Conservation (phyloP, 2,113 vertebrate species). For the Amphiprion ocellaris region DNA sequence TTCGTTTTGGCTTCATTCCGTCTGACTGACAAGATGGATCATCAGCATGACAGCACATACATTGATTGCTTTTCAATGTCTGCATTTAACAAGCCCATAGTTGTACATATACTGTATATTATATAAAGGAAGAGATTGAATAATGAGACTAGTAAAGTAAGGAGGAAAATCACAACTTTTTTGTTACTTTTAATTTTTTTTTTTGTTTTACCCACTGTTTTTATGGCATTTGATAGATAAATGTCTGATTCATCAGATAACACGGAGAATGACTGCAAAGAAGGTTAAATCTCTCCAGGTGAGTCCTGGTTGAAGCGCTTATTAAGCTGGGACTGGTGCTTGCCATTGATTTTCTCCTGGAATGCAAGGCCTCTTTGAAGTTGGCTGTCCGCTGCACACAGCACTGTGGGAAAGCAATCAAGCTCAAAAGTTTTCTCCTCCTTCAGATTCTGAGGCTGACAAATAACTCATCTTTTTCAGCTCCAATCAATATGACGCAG, state of each 20-base stretch:
- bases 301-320: constrained; percentile 41
- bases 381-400: constrained; percentile 40
- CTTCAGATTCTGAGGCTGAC: constrained; percentile 74
- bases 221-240: not conserved
- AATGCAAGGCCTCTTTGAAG: constrained; percentile 66
- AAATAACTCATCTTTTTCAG: constrained; percentile 78
- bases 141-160: too few relatives aligned
- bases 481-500: constrained; percentile 77
- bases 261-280: not conserved
- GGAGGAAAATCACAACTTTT: too few relatives aligned
- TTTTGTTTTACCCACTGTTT: not conserved
- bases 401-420: constrained; percentile 76
- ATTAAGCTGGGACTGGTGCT: constrained; percentile 43
- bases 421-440: constrained; percentile 68
- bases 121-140: too few relatives aligned
- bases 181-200: too few relatives aligned
- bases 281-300: constrained; percentile 38
- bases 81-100: too few relatives aligned
- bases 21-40: constrained; percentile 14
- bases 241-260: constrained; percentile 31
- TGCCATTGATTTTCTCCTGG: constrained; percentile 77
- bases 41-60: not conserved
- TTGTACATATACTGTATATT: too few relatives aligned
- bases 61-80: too few relatives aligned
- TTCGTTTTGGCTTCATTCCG: not conserved